Conservation (phyloP, 2,888 invertebrate species). For the Teinopalpus imperialis region DNA sequence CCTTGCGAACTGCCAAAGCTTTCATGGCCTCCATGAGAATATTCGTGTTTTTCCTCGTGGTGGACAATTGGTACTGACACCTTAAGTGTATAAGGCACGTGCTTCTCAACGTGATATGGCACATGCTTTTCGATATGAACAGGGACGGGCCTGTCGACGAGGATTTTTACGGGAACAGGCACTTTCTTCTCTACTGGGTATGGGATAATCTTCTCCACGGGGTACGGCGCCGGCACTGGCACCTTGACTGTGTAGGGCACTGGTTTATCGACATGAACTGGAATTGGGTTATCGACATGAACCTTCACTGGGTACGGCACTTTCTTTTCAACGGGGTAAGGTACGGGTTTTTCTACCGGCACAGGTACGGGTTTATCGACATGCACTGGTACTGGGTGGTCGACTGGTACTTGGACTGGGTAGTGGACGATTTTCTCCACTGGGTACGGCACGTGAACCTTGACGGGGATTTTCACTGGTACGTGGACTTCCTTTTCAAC, state of each 20-base stretch:
- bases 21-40: slow-evolving; percentile 36
- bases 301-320: slow-evolving; percentile 88
- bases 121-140: slow-evolving; percentile 86
- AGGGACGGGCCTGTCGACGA: slow-evolving; percentile 82
- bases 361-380: slow-evolving; percentile 86
- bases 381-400: slow-evolving; percentile 86
- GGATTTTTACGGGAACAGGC: slow-evolving; percentile 84
- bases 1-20: slow-evolving; percentile 25
- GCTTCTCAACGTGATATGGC: slow-evolving; percentile 85
- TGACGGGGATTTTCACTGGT: slow-evolving; percentile 86
- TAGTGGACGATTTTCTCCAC: slow-evolving; percentile 88
- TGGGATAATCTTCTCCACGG: slow-evolving; percentile 84
- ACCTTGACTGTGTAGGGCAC: slow-evolving; percentile 89
- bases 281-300: slow-evolving; percentile 85
- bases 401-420: slow-evolving; percentile 86
- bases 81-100: slow-evolving; percentile 86
- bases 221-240: slow-evolving; percentile 86
- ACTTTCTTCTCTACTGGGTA: slow-evolving; percentile 85
- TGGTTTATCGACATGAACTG: slow-evolving; percentile 89
- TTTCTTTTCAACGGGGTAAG: slow-evolving; percentile 87
- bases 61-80: slow-evolving; percentile 85
- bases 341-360: slow-evolving; percentile 87
- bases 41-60: slow-evolving; percentile 52
- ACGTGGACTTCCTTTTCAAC: slow-evolving; percentile 86
- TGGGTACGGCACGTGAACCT: slow-evolving; percentile 87